Conservation (phyloP, 2,113 vertebrate genomes). For the Apus apus region DNA sequence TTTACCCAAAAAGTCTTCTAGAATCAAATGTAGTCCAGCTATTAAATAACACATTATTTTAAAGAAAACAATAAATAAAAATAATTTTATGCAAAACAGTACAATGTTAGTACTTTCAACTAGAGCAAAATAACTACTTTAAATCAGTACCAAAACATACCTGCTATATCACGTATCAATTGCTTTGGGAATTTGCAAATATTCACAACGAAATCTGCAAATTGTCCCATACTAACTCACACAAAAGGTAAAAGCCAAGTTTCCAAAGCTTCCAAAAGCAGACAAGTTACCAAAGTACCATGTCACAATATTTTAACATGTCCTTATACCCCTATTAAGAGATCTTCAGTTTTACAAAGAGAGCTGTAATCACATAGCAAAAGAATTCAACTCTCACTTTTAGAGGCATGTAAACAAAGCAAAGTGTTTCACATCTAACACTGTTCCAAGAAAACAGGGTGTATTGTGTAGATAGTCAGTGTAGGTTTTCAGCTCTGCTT, state of each 20-base stretch:
- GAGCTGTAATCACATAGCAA: background rate
- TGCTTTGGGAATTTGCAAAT: conserved; percentile 59
- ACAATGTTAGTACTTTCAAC: background rate
- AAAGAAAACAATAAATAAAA: background rate
- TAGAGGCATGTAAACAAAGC: background rate
- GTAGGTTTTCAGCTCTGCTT: background rate
- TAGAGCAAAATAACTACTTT: background rate
- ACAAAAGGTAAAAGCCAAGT: background rate
- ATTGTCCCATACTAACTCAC: background rate
- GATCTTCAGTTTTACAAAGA: background rate
- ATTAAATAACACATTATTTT: conserved; percentile 24
- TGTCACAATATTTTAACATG: conserved; percentile 36
- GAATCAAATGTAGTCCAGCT: conserved; percentile 20
- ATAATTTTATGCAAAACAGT: background rate
- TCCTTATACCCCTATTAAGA: background rate
- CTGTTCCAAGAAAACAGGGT: background rate
- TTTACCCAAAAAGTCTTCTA: conserved; percentile 33
- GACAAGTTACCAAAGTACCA: background rate
- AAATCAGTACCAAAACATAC: conserved; percentile 55
- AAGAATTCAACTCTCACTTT: background rate
- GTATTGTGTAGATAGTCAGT: background rate
- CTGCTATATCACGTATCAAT: background rate
- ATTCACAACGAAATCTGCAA: conserved; percentile 65
- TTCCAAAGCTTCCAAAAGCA: conserved; percentile 9
- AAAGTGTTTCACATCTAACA: background rate